phyloP scores from a whole-genome alignment of 1,140 invertebrate genomes.

The Hyphantria cunea region DNA sequence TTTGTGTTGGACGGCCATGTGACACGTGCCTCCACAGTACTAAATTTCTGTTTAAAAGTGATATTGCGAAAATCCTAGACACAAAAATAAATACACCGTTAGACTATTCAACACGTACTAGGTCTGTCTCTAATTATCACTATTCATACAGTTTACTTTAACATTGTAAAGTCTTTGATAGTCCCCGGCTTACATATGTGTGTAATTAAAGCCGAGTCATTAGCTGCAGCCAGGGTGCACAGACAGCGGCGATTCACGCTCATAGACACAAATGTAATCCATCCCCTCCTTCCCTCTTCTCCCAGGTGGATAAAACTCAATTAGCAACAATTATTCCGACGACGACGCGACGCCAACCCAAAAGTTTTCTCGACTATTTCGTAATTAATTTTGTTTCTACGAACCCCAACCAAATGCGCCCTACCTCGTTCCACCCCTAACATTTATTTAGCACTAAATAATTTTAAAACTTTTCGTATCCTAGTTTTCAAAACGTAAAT shows the following conservation, averaged over 20 bases:
- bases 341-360: constrained; percentile 53
- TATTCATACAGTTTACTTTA: not conserved
- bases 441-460: constrained; percentile 40
- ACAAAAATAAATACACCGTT: no score
- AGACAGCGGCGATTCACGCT: constrained; percentile 11
- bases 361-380: constrained; percentile 65
- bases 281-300: constrained; percentile 27
- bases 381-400: constrained; percentile 66
- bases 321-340: constrained; percentile 56
- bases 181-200: constrained; percentile 3
- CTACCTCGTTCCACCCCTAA: constrained; percentile 30
- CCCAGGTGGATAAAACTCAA: constrained; percentile 59
- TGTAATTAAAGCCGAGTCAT: constrained; percentile 48
- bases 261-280: constrained; percentile 40
- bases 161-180: not conserved
- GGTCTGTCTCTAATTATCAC: not conserved
- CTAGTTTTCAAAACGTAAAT: constrained; percentile 38
- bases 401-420: constrained; percentile 35
- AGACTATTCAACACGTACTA: no score
- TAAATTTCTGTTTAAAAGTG: no score
- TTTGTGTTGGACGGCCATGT: no score
- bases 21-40: no score
- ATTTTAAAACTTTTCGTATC: constrained; percentile 31
- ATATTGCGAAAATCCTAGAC: no score
- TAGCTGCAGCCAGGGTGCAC: constrained; percentile 35